Percentiles rank a stretch among this genome's conserved stretches.
Evolutionary conservation across 2,113 vertebrate species (phyloP).

Genomic region (Oceanites oceanicus): DNA sequence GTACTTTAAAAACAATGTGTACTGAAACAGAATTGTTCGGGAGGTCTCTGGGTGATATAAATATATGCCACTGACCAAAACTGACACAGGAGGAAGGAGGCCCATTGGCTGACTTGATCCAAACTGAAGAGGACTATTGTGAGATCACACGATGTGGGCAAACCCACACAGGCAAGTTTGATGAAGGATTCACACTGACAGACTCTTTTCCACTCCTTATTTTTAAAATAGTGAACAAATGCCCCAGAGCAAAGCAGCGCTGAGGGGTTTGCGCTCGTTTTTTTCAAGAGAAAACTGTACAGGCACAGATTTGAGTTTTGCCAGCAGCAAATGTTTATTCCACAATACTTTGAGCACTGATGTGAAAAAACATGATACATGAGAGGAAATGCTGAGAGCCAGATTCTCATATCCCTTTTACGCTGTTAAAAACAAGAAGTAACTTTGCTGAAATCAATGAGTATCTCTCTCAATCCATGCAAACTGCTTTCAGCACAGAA

Average conservation of each 20-base stretch:
- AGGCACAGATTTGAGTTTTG: background rate
- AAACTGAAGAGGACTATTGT: background rate
- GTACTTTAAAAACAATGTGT: background rate
- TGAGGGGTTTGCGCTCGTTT: background rate
- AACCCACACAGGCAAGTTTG: background rate
- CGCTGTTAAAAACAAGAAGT: background rate
- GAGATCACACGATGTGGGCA: background rate
- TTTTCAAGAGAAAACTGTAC: background rate
- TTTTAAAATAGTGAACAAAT: conserved; percentile 13
- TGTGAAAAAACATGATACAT: conserved; percentile 1
- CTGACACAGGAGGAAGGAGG: rapidly evolving
- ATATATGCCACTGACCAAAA: background rate
- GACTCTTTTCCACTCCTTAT: conserved; percentile 4
- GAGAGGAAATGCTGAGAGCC: background rate
- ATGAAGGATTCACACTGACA: background rate
- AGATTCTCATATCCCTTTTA: background rate
- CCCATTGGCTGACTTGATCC: background rate
- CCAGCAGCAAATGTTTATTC: conserved; percentile 17
- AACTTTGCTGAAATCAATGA: background rate
- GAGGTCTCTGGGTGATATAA: background rate
- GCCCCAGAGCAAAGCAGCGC: background rate
- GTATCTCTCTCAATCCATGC: background rate
- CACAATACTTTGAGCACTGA: background rate
- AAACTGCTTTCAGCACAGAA: background rate
- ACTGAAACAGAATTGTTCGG: background rate